phyloP scores from a whole-genome alignment of 2,113 vertebrate species.

The Acanthisitta chloris region DNA sequence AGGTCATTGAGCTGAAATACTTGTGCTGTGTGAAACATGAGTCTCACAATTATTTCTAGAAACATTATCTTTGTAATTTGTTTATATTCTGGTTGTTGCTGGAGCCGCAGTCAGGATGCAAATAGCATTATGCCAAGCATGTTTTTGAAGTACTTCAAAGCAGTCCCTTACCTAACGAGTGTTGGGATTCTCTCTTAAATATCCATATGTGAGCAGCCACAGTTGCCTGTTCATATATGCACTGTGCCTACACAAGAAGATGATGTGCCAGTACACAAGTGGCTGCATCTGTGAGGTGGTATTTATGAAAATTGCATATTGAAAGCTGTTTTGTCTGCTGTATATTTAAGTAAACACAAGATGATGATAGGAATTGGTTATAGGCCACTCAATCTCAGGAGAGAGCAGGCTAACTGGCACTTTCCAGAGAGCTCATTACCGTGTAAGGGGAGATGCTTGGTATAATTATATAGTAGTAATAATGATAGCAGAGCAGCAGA shows the following conservation, averaged over 20 bases:
- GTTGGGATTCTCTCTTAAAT: background rate
- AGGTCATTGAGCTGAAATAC: background rate
- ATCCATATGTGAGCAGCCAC: background rate
- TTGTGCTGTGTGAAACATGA: background rate
- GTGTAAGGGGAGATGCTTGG: background rate
- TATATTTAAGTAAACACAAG: background rate
- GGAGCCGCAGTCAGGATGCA: background rate
- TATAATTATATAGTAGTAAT: background rate
- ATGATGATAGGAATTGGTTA: background rate
- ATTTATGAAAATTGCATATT: background rate
- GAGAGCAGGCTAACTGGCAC: background rate
- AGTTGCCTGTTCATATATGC: background rate
- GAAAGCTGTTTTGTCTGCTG: background rate
- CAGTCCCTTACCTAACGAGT: background rate
- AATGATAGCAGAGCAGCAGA: background rate
- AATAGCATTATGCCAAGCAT: background rate
- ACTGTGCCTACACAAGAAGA: background rate
- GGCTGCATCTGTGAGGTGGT: background rate
- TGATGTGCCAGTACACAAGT: background rate
- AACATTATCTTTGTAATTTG: background rate
- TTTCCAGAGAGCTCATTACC: background rate
- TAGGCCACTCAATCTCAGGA: background rate
- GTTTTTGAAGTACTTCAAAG: slow-evolving; percentile 24
- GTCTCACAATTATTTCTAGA: background rate
- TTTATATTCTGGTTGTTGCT: background rate